phyloP scores from a whole-genome alignment of 2,113 vertebrate genomes.

The Cephalopterus ornatus region DNA sequence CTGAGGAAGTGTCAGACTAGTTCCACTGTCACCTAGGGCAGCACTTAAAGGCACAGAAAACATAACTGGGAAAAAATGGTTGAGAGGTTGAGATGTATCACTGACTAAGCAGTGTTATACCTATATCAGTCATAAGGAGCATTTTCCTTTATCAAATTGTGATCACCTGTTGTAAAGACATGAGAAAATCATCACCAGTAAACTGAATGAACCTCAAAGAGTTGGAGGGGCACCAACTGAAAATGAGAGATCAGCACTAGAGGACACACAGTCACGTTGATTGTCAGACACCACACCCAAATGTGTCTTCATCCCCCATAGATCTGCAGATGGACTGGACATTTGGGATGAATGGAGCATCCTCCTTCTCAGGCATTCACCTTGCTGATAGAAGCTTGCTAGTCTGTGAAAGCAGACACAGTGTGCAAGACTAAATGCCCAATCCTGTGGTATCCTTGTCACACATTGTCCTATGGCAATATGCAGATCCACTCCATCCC shows the following conservation, averaged over 20 bases:
- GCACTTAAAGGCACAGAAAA: background rate
- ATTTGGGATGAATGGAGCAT: too few relatives aligned
- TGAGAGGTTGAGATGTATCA: background rate
- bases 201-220: background rate
- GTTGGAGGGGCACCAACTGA: background rate
- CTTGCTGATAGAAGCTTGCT: background rate
- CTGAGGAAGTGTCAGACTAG: background rate
- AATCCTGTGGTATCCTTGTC: background rate
- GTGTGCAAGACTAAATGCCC: background rate
- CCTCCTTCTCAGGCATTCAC: background rate
- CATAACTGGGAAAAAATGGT: background rate
- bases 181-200: background rate
- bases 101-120: background rate
- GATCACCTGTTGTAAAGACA: background rate
- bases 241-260: background rate
- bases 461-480: background rate
- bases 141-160: background rate
- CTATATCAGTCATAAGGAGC: background rate
- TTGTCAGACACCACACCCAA: background rate
- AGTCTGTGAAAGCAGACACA: background rate
- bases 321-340: background rate
- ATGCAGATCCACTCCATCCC: too few relatives aligned
- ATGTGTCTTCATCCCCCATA: background rate
- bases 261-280: accelerated
- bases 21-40: background rate